Conservation (phyloP, 2,797 vertebrate genomes). For the Vultur gryphus region DNA sequence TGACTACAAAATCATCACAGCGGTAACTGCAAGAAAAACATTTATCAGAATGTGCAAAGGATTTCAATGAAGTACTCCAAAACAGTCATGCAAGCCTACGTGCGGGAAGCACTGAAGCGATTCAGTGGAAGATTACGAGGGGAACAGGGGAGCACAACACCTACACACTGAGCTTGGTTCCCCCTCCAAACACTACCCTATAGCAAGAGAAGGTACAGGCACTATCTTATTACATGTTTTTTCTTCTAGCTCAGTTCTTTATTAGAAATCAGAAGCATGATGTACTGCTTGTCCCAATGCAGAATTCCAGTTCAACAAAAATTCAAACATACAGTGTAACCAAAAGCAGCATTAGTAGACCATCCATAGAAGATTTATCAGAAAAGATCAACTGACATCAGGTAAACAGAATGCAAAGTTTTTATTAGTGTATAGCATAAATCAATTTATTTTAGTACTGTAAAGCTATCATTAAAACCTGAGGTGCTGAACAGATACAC, state of each 20-base stretch:
- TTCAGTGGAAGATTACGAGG: neutral
- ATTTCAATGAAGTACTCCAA: neutral
- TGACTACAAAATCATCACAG: constrained; percentile 98
- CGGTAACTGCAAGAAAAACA: constrained; percentile 84
- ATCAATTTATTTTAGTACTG: neutral
- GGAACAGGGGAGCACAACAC: neutral
- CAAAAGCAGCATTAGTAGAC: neutral
- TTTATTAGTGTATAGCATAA: neutral
- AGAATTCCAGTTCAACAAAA: neutral
- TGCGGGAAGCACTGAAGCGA: neutral
- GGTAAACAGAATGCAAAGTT: neutral
- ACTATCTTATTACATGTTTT: neutral
- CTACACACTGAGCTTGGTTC: neutral
- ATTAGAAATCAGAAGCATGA: neutral
- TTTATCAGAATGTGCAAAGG: neutral
- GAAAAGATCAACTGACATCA: neutral
- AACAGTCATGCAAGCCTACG: neutral
- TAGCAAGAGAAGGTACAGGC: neutral
- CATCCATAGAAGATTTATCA: neutral
- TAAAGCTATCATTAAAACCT: neutral
- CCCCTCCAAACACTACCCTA: neutral
- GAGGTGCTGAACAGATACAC: neutral
- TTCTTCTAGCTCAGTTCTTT: neutral
- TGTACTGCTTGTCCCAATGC: neutral
- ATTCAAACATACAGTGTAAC: neutral